Base-by-base conservation (phyloP, 2,113 vertebrate species). In the Castor canadensis region DNA sequence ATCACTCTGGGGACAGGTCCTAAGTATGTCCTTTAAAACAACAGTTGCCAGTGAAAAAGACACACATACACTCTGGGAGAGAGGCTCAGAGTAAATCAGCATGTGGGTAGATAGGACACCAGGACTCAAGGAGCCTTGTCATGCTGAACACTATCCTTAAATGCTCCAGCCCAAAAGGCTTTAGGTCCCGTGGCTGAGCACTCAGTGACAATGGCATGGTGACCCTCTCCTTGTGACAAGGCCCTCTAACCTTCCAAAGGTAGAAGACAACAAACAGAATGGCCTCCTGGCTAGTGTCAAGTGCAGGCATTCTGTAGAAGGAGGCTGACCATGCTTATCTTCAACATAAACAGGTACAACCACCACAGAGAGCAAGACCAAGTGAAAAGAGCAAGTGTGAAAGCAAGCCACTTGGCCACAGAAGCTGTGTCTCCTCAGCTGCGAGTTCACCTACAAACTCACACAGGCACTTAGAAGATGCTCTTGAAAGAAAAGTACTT, bases 71-170 rank as follows among this genome's bases (percentile, higher is more conserved):
- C 30, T 7, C 4, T 19, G 35, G 54, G 11, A 3, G 45, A 11
- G 32, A 64, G 0, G 0, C 49, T 10, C 2, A 9, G 49, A 16
- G 32, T 58, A 40, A 30, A 47, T 2, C 1, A 1, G 26, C 32
- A 19, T 13, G 35, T 6, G 0, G 19, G 26, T 24, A 5, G 3
- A 24, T 35, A 35, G 26, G 17, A 47, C 0, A 0, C 7, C 30
- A 4, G 54, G n/a, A 17, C 20, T 9, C 32, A 9, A 10, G 2
- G 0, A 11, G 38, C 10, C 40, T 20, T 22, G 13, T 60, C 62
- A 56, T 3, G 9, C 5, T 86, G 32, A 6, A 1, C 15, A 3
- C 54, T 0, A 1, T 10, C 9, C 60, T 43, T 7, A 1, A 6
- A 17, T 6, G 1, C 1, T 32, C 16, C 19, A 28, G 67, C 24